These are phyloP conservation scores for Pherbina coryleti DNA, from an alignment of 2,888 invertebrate genomes.

Conservation along the genomic window DNA sequence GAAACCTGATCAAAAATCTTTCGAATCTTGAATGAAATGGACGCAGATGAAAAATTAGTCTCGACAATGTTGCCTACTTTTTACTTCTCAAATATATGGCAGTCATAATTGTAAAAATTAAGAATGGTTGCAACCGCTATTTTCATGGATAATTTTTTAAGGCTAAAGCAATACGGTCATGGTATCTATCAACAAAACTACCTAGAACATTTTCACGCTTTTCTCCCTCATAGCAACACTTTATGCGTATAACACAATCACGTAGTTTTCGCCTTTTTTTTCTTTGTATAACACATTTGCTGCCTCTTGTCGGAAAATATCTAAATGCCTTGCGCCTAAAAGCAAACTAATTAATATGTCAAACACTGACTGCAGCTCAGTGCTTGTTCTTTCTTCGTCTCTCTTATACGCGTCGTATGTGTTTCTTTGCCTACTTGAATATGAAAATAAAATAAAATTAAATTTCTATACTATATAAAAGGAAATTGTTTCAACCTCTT, in stretches of 20 bases:
- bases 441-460: conserved; percentile 22
- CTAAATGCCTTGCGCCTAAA: conserved; percentile 52
- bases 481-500: conserved; percentile 32
- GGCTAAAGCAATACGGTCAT: no score
- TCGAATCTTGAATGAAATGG: no score
- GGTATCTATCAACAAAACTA: no score
- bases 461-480: conserved; percentile 24
- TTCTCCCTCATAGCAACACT: not conserved
- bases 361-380: conserved; percentile 48
- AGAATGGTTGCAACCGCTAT: no score
- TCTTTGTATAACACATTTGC: conserved; percentile 19
- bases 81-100: no score
- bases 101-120: no score
- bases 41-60: no score
- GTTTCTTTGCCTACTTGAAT: conserved; percentile 40
- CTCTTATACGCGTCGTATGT: conserved; percentile 46
- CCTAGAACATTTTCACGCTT: no score
- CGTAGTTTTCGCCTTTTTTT: not conserved
- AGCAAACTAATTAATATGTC: conserved; percentile 50
- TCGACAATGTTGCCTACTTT: no score
- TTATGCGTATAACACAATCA: conserved; percentile 2
- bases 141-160: no score
- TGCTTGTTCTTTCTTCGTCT: conserved; percentile 36
- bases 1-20: no score
- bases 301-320: conserved; percentile 38